Evolutionary conservation across 2,113 vertebrate genomes (phyloP), one percentile per base, ranked within the genome.

Genomic region (Rissa tridactyla): DNA sequence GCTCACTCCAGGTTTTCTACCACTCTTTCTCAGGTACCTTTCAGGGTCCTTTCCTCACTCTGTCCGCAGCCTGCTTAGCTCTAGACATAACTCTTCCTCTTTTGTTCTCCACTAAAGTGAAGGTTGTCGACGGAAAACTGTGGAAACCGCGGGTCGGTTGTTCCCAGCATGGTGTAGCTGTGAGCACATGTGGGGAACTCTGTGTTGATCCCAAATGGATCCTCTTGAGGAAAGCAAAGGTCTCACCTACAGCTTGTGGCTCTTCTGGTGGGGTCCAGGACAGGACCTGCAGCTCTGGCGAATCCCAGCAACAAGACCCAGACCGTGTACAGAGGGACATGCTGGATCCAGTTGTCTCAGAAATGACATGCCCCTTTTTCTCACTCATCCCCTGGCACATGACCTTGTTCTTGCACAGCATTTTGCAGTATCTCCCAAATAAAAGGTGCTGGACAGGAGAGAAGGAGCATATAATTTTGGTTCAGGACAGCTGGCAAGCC

Each of bases 111-210:
- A 57, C 6, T 29, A 27, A 60, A 32, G 14, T 14, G 49, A 72
- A 61, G 27, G 26, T 25, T 70, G 25, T 34, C 51, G 29, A 11
- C 6, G 5, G 38, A 9, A 60, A 62, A 58, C 27, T 23, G 27
- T 70, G 70, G 55, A 64, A 88, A 42, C 34, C 4, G 7, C 0
- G 0, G 11, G 7, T 18, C 3, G 15, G 25, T 46, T 40, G 21
- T 46, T 77, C 38, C 81, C 46, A 54, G 44, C 0, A 0, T 12
- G 60, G 22, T 52, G 8, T n/a, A 52, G 40, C 62, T 65, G 22
- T 68, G 25, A 86, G 14, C 23, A 34, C 1, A 0, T 0, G 0
- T 62, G 25, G 54, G 20, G 13, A 60, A 36, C 11, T 23, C 23
- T 44, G 10, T 27, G 40, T 52, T 30, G 27, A 72, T 49, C 55